A percentile compares a stretch with the other conserved stretches of the same genome.
These are phyloP conservation scores for Trypoxylon attenuatum DNA, from an alignment of 2,888 invertebrate species.

Conservation along the genomic window DNA sequence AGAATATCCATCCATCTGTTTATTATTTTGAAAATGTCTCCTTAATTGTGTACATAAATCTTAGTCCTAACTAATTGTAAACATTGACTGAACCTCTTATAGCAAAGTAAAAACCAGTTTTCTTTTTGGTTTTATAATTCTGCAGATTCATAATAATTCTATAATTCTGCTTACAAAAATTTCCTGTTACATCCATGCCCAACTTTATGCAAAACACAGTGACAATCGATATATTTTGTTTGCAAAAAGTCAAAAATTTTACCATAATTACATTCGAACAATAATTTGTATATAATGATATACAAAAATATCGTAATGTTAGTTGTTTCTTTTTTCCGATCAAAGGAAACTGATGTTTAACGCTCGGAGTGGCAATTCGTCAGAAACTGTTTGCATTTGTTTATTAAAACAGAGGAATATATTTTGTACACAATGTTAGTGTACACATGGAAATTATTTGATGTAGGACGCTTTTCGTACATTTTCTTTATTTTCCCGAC, in stretches of 20 bases:
- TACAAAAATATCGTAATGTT: no score
- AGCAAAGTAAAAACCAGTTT: slow-evolving; percentile 22
- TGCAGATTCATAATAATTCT: slow-evolving; percentile 6
- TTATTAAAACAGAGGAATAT: no score
- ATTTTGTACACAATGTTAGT: no score
- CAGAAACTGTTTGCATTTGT: no score
- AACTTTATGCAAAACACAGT: neutral
- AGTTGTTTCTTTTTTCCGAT: no score
- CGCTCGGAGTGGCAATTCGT: no score
- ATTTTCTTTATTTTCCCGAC: no score
- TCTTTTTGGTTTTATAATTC: slow-evolving; percentile 15
- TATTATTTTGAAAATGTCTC: slow-evolving; percentile 42
- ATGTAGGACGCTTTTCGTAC: no score
- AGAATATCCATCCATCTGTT: slow-evolving; percentile 53
- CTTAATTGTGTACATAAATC: slow-evolving; percentile 53
- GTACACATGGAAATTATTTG: no score
- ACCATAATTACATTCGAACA: neutral
- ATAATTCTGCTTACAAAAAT: neutral
- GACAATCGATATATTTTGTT: neutral
- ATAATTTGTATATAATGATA: no score
- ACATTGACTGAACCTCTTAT: slow-evolving; percentile 40
- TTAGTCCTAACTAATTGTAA: slow-evolving; percentile 49
- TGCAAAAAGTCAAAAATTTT: neutral
- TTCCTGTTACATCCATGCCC: neutral
- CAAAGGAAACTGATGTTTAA: no score